Conservation (phyloP, 1,140 invertebrate species). For the Uloborus diversus region DNA sequence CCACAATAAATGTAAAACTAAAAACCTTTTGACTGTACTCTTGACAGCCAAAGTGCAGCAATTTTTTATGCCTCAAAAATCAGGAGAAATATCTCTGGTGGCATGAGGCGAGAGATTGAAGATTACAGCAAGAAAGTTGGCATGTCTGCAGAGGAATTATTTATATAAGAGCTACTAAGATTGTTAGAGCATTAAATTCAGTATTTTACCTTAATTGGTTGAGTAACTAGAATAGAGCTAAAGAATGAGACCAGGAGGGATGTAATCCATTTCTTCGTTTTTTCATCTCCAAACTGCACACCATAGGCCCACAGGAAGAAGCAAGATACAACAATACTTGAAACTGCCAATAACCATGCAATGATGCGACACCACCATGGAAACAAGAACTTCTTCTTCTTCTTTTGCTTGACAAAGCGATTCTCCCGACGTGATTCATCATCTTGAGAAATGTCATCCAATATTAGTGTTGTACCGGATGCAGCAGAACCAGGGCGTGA, state of each 20-base stretch:
- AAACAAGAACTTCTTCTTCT: slow-evolving; percentile 61
- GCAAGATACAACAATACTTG: slow-evolving; percentile 65
- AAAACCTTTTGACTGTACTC: no score
- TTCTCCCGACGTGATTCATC: slow-evolving; percentile 40
- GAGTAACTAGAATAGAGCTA: slow-evolving; percentile 69
- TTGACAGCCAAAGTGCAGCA: no score
- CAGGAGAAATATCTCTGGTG: no score
- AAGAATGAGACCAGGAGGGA: slow-evolving; percentile 71
- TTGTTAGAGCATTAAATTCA: no score
- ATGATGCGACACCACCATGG: slow-evolving; percentile 69
- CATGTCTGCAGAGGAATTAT: no score
- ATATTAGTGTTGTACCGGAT: slow-evolving; percentile 33
- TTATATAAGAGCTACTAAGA: no score
- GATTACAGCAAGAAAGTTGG: no score
- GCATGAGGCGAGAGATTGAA: no score
- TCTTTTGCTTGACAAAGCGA: slow-evolving; percentile 22
- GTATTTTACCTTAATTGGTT: slow-evolving; percentile 70
- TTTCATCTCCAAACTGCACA: slow-evolving; percentile 70
- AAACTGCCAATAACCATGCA: slow-evolving; percentile 68
- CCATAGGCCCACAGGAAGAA: slow-evolving; percentile 71
- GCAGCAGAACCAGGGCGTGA: slow-evolving; percentile 13
- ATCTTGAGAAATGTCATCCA: slow-evolving; percentile 53
- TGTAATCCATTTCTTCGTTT: slow-evolving; percentile 71
- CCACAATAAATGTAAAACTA: no score
- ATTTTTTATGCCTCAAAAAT: no score